Evolutionary conservation across 2,888 invertebrate genomes (phyloP), one percentile per base, ranked within the genome.

Genomic region (Pachymerium ferrugineum): DNA sequence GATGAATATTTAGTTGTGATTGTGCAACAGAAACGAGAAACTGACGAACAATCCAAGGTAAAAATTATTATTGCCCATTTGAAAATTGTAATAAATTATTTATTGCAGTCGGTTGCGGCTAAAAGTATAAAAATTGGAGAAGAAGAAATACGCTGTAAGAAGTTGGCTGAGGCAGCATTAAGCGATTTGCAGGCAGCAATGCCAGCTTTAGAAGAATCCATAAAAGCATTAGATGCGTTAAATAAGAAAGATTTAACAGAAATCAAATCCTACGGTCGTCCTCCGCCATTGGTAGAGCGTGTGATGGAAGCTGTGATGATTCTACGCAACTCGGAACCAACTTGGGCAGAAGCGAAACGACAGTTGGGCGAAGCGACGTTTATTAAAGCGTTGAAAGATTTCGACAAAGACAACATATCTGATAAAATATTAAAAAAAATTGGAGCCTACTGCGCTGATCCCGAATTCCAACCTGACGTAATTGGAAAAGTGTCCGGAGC

Each of bases 281-380:
- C 95, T 0, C 94, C 94, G 1, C 85, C 87, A 74, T 90, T 93
- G 81, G 94, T 95, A 0, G 92, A 93, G 83, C 92, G 92, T 87
- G 92, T 92, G 0, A 87, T 94, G 88, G 93, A 94, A 82, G 93
- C 94, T 14, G 93, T 94, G 0, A 90, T 93, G 85, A 93, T 94
- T 79, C 82, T 95, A 25, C 86, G 87, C 80, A 85, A 89, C 84
- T 86, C 88, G 75, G 92, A 92, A 77, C 91, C 94, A 1, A 90
- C 89, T 0, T 96, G 95, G 94, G 87, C 88, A 0, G 92, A 93
- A 83, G 90, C 94, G 0, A 95, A 95, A 80, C 87, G 90, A 31
- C 90, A 93, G 78, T 86, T 95, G 19, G 92, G 93, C 22, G 91
- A 92, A 80, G 88, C 89, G 75, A 90, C 89, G 80, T 93, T 93